phyloP scores from a whole-genome alignment of 1,140 invertebrate species.

The Aphaenogaster rudis region DNA sequence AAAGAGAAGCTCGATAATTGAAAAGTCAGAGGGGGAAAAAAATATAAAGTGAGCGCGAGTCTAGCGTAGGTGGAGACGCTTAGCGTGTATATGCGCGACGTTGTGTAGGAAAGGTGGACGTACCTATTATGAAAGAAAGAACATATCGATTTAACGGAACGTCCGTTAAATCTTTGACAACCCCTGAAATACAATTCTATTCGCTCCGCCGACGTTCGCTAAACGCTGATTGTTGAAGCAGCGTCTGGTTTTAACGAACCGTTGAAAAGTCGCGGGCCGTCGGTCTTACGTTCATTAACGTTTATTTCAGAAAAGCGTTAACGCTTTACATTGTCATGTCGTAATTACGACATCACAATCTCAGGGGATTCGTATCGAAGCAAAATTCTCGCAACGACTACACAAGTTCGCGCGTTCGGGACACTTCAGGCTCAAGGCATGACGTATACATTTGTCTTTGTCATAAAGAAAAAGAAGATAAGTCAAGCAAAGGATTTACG shows the following conservation, averaged over 20 bases:
- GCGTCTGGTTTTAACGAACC: constrained; percentile 6
- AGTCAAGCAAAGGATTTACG: neutral
- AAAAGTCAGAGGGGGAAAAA: constrained; percentile 26
- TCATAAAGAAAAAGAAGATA: neutral
- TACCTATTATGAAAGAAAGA: constrained; percentile 33
- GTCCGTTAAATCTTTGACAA: constrained; percentile 56
- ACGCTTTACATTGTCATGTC: no score
- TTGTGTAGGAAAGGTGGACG: neutral
- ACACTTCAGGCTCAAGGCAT: neutral
- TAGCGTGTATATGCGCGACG: neutral
- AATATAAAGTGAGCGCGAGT: constrained; percentile 24
- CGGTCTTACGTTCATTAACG: constrained; percentile 44
- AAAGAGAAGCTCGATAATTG: constrained; percentile 31
- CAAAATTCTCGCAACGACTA: neutral
- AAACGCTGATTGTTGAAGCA: constrained; percentile 30
- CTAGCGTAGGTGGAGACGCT: neutral
- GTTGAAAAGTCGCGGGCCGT: constrained; percentile 14
- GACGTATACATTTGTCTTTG: neutral
- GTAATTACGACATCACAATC: neutral
- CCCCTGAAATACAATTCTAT: constrained; percentile 51
- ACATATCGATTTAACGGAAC: constrained; percentile 47
- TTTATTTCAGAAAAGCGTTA: constrained; percentile 1
- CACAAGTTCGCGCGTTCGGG: neutral
- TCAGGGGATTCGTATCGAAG: neutral
- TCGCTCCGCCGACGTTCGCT: neutral